phyloP scores from a whole-genome alignment of 2,888 invertebrate species.

The Papilio demoleus region DNA sequence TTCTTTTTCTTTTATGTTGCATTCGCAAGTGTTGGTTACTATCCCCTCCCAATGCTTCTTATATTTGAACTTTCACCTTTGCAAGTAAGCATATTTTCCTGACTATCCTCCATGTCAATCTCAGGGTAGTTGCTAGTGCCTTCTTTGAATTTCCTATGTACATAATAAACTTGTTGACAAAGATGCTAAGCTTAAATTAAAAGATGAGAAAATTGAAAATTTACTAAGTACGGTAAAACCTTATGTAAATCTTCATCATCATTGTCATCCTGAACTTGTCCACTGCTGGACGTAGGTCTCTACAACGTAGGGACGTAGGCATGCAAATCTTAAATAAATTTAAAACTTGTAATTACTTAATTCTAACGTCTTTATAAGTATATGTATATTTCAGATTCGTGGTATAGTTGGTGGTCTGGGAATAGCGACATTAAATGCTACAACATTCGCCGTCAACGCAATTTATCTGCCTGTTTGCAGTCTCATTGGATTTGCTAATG shows the following conservation, averaged over 20 bases:
- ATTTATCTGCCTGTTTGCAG: conserved; percentile 51
- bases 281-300: too few relatives aligned
- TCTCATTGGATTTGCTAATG: conserved; percentile 48
- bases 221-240: too few relatives aligned
- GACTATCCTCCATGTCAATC: conserved; percentile 4
- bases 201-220: too few relatives aligned
- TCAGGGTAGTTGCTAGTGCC: not conserved
- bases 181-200: too few relatives aligned
- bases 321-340: too few relatives aligned
- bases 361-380: too few relatives aligned
- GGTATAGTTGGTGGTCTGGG: conserved; percentile 85
- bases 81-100: conserved; percentile 56
- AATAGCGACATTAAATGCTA: conserved; percentile 61
- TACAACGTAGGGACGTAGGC: too few relatives aligned
- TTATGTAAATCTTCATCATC: too few relatives aligned
- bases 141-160: not conserved
- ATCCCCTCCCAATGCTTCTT: conserved; percentile 60
- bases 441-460: conserved; percentile 55
- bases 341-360: too few relatives aligned
- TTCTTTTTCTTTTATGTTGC: conserved; percentile 53
- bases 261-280: too few relatives aligned
- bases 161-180: not conserved
- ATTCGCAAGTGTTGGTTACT: conserved; percentile 62
- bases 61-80: conserved; percentile 67
- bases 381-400: conserved; percentile 81